phyloP scores from a whole-genome alignment of 2,113 vertebrate genomes.

The Chlamydotis undulata region DNA sequence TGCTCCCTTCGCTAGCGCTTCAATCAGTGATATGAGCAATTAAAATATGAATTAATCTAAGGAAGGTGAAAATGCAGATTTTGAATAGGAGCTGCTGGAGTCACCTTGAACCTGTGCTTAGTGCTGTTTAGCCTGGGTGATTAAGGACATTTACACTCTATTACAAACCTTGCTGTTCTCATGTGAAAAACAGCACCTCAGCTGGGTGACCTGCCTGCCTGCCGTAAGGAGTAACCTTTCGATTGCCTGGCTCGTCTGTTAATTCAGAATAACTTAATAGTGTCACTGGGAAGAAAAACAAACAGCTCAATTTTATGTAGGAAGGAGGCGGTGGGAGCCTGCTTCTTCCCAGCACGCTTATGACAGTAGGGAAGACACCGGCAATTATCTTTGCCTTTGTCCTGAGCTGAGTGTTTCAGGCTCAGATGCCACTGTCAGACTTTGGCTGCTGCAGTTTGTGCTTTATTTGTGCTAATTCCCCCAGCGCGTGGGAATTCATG shows the following conservation, averaged over 20 bases:
- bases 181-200: conserved; percentile 23
- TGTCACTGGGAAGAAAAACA: not conserved
- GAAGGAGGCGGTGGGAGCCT: not conserved
- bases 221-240: not conserved
- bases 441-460: not conserved
- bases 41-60: conserved; percentile 74
- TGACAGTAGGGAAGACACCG: not conserved
- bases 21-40: conserved; percentile 68
- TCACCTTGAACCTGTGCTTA: conserved; percentile 72
- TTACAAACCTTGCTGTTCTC: conserved; percentile 52
- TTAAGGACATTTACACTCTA: conserved; percentile 67
- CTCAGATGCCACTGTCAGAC: not conserved
- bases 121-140: conserved; percentile 25
- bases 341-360: not conserved
- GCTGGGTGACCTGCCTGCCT: not conserved
- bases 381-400: not conserved
- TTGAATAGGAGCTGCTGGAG: conserved; percentile 28
- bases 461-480: no score
- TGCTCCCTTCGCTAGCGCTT: conserved; percentile 53
- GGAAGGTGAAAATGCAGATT: conserved; percentile 70
- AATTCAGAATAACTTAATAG: not conserved
- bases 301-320: not conserved
- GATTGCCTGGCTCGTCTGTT: not conserved
- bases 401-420: not conserved
- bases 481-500: not conserved